phyloP scores from a whole-genome alignment of 2,113 vertebrate genomes.

The Hylia prasina region DNA sequence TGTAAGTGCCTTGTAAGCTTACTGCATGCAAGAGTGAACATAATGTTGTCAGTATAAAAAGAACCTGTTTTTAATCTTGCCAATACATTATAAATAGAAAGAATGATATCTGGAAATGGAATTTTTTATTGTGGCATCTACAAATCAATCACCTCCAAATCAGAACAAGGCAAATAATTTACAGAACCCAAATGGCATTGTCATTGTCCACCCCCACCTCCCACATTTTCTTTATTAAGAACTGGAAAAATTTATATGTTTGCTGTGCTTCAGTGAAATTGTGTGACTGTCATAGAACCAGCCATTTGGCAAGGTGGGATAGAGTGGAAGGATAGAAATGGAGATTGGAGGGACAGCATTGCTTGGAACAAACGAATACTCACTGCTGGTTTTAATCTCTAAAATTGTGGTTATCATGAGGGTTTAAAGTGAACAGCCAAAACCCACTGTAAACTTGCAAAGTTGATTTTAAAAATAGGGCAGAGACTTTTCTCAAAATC shows the following conservation, averaged over 20 bases:
- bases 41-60: neutral
- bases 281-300: neutral
- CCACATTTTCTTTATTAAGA: neutral
- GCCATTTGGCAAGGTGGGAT: neutral
- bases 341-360: neutral
- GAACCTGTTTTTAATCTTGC: neutral
- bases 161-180: neutral
- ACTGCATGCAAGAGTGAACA: neutral
- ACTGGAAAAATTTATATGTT: neutral
- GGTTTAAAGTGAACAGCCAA: neutral
- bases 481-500: neutral
- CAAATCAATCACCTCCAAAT: neutral
- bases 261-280: neutral
- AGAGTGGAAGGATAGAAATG: neutral
- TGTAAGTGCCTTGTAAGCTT: neutral
- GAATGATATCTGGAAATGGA: neutral
- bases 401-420: neutral
- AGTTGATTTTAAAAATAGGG: neutral
- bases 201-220: fast-evolving
- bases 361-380: neutral
- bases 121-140: neutral
- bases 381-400: neutral
- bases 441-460: neutral
- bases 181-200: neutral
- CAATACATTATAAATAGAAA: neutral